Conservation (phyloP, 2,888 invertebrate genomes). For the Eilema depressum region DNA sequence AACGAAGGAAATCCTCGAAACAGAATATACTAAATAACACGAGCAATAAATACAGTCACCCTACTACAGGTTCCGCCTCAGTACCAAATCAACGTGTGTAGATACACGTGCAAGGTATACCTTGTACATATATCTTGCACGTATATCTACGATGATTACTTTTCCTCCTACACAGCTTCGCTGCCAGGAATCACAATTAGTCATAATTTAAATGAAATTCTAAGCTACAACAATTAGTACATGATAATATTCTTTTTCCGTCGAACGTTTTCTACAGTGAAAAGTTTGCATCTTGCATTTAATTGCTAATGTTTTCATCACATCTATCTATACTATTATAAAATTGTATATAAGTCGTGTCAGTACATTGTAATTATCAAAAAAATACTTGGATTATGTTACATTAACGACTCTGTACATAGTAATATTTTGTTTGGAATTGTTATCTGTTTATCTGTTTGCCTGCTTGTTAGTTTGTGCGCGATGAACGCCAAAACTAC, state of each 20-base stretch:
- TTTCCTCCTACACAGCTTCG: constrained; percentile 2
- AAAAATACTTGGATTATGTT: too few species aligned
- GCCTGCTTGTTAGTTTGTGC: too few species aligned
- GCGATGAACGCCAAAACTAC: too few species aligned
- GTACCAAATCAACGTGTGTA: background rate
- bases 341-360: too few species aligned
- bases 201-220: constrained; percentile 1
- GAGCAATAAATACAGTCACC: background rate
- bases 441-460: too few species aligned
- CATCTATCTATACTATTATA: too few species aligned
- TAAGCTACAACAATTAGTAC: background rate
- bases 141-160: constrained; percentile 1
- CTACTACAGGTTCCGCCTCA: background rate
- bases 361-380: too few species aligned
- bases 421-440: too few species aligned
- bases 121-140: background rate
- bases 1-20: too few species aligned
- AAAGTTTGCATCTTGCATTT: background rate
- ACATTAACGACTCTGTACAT: too few species aligned
- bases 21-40: too few species aligned
- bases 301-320: too few species aligned
- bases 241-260: background rate
- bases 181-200: background rate
- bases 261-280: background rate
- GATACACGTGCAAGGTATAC: background rate